Base-by-base conservation (phyloP, 2,797 vertebrate genomes). In the Parauchenoglanis ngamensis region DNA sequence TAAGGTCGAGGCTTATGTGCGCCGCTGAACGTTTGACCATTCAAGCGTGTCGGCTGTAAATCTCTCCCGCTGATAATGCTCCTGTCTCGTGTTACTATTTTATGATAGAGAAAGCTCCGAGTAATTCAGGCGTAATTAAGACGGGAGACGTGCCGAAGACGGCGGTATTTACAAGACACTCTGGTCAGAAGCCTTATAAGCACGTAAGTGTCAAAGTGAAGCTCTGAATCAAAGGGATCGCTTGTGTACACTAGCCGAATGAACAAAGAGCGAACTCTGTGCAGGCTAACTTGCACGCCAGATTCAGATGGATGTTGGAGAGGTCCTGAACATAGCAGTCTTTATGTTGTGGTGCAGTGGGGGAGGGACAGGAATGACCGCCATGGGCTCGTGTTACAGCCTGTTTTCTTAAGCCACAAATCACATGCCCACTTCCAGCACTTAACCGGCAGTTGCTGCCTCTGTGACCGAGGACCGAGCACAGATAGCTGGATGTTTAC, bases 361-460 rank as follows among this genome's bases (percentile, higher is more conserved):
- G 93, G 87, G 91, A 92, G 92, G 90, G 91, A 83, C 65, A 61
- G 87, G 89, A 93, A 90, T 90, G 91, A 92, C 92, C 92, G 93
- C 92, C 93, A 81, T 13, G 91, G 94, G 93, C 93, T 96, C 95
- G 91, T 90, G 93, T 96, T 96, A 94, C 94, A 93, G 93, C 94
- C 93, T 93, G 94, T 95, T 95, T 96, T 94, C 94, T 95, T 95
- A 94, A 94, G 94, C 94, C 94, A 94, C 93, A 95, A 93, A 95
- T 95, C 91, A 93, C 90, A 90, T 91, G 88, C 85, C 87, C 83
- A 91, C 89, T 91, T 89, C 87, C 89, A 91, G 92, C 83, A 88
- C 88, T 90, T 90, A 89, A 88, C 87, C 87, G 81, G 72, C 88
- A 90, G 88, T 88, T 86, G 89, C 86, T 89, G 82, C 65, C 75